phyloP scores from a whole-genome alignment of 2,888 invertebrate species.

The Himalopsyche kuldschensis region DNA sequence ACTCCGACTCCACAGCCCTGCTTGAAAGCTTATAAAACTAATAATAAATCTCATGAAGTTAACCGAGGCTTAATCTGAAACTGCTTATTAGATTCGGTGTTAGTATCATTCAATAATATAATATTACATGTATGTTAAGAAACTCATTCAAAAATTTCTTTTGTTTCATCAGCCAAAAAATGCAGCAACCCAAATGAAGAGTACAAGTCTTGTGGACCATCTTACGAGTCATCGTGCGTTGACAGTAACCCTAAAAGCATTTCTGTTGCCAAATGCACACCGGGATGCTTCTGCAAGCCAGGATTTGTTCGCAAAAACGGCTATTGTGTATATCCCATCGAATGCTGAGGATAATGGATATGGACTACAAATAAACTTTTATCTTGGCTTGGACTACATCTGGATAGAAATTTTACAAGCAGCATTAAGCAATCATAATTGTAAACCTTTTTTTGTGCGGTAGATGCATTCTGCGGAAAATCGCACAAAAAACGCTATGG shows the following conservation, averaged over 20 bases:
- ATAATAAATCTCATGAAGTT: not conserved
- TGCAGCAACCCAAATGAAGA: not conserved
- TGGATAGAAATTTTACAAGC: too few relatives aligned
- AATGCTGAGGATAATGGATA: not conserved
- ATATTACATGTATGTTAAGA: not conserved
- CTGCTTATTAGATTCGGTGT: too few relatives aligned
- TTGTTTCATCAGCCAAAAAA: not conserved
- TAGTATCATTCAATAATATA: not conserved
- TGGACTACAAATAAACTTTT: too few relatives aligned
- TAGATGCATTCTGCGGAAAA: too few relatives aligned
- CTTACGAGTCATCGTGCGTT: not conserved
- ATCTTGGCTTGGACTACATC: too few relatives aligned
- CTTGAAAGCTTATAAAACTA: not conserved
- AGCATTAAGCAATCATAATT: too few relatives aligned
- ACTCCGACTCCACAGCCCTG: not conserved
- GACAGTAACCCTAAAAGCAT: not conserved
- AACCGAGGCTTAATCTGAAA: not conserved
- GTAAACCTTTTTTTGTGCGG: too few relatives aligned
- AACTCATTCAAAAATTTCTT: not conserved
- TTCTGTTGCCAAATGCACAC: not conserved
- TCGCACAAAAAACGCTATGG: too few relatives aligned
- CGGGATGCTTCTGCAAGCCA: not conserved
- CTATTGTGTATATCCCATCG: not conserved
- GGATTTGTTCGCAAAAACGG: not conserved
- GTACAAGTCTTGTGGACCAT: not conserved